These are phyloP conservation scores for Chroicocephalus ridibundus DNA, from an alignment of 2,113 vertebrate species.

Conservation along the genomic window DNA sequence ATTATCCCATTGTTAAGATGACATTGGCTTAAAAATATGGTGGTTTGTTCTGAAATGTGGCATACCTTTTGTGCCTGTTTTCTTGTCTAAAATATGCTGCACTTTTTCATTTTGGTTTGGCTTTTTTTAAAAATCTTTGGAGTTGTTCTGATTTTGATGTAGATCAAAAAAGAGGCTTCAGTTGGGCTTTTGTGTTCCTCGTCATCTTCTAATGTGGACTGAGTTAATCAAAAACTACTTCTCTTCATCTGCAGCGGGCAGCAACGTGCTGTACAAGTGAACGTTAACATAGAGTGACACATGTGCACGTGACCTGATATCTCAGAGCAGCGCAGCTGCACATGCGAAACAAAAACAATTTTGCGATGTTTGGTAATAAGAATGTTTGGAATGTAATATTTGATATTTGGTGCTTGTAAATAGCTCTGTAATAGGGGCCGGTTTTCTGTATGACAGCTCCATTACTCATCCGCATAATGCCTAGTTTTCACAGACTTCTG, in stretches of 20 bases:
- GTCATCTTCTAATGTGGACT: not conserved
- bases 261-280: not conserved
- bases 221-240: not conserved
- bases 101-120: not conserved
- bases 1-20: not conserved
- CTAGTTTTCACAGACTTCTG: not conserved
- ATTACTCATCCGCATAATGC: not conserved
- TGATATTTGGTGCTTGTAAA: not conserved
- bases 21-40: not conserved
- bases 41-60: not conserved
- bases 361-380: not conserved
- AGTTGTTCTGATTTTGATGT: not conserved
- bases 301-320: not conserved
- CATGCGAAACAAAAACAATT: not conserved
- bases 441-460: not conserved
- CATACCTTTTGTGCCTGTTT: not conserved
- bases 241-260: not conserved
- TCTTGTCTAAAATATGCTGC: not conserved
- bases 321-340: not conserved
- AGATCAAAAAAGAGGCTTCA: not conserved
- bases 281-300: fast-evolving
- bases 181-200: not conserved
- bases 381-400: not conserved
- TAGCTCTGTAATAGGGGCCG: not conserved
- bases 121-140: not conserved